Evolutionary conservation across 92 coral and sea anemone species (phyloP).

Genomic region (Actinernus sp.): DNA sequence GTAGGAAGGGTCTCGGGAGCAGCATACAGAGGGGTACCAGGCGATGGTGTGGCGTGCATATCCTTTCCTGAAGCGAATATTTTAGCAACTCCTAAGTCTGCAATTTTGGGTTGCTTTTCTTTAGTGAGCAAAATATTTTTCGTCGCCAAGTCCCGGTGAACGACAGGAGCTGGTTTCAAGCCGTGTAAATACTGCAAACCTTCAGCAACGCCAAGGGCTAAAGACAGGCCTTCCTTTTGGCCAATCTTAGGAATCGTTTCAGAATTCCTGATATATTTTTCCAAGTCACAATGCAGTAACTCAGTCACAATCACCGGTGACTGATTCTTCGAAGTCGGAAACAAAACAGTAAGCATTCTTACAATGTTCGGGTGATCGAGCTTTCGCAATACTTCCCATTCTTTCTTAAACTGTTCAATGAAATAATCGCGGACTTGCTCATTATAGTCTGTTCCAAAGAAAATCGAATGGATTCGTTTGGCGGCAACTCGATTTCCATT

Average conservation of each 20-base stretch:
- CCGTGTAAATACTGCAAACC: constrained; percentile 79
- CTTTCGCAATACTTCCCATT: constrained; percentile 58
- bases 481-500: constrained; percentile 71
- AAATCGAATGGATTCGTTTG: constrained; percentile 59
- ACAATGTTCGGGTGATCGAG: constrained; percentile 82
- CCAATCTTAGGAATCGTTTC: constrained; percentile 59
- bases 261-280: constrained; percentile 48
- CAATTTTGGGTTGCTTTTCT: constrained; percentile 69
- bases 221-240: constrained; percentile 20
- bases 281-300: constrained; percentile 69
- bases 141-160: constrained; percentile 81
- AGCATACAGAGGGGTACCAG: constrained; percentile 82
- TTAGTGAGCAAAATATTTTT: constrained; percentile 72
- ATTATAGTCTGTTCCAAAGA: constrained; percentile 46
- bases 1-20: constrained; percentile 84
- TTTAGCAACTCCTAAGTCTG: constrained; percentile 83
- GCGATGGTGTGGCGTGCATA: constrained; percentile 68
- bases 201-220: constrained; percentile 63
- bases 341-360: constrained; percentile 56
- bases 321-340: constrained; percentile 46
- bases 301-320: constrained; percentile 83
- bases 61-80: constrained; percentile 67
- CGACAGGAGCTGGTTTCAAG: constrained; percentile 52
- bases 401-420: constrained; percentile 52
- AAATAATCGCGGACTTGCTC: constrained; percentile 48